Percentiles rank a stretch among this genome's conserved stretches.
These are phyloP conservation scores for Drosophila mauritiana DNA, from an alignment of 1,140 invertebrate genomes.

Conservation along the genomic window DNA sequence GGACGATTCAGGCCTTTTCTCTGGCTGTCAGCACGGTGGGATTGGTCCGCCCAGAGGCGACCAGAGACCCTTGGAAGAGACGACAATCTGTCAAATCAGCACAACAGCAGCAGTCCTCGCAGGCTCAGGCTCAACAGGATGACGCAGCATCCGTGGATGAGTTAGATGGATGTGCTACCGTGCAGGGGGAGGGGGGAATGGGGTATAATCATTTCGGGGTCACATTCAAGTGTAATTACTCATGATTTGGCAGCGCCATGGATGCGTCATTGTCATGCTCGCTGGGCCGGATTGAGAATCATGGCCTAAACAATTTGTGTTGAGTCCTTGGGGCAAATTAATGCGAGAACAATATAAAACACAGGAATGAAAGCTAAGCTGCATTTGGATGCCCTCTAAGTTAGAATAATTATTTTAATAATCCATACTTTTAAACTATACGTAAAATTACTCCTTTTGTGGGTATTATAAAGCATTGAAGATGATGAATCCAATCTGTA, in stretches of 20 bases:
- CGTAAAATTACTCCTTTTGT: too few relatives aligned
- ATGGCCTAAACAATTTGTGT: slow-evolving; percentile 12
- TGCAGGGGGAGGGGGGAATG: not conserved
- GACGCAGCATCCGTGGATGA: slow-evolving; percentile 46
- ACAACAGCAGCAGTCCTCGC: slow-evolving; percentile 43
- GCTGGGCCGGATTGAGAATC: slow-evolving; percentile 5
- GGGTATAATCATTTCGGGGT: slow-evolving; percentile 50
- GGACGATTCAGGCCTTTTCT: slow-evolving; percentile 1
- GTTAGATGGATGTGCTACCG: slow-evolving; percentile 22
- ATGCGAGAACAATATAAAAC: not conserved
- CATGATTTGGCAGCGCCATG: slow-evolving; percentile 39
- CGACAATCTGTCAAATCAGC: slow-evolving; percentile 69
- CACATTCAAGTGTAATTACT: slow-evolving; percentile 61
- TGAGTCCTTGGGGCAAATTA: slow-evolving; percentile 14
- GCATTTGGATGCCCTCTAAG: not conserved
- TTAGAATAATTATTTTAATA: not conserved
- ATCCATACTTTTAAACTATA: too few relatives aligned
- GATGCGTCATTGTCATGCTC: slow-evolving; percentile 39
- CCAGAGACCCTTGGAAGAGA: not conserved
- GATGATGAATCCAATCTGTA: too few relatives aligned
- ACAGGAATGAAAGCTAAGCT: not conserved
- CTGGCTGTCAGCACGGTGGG: slow-evolving; percentile 22
- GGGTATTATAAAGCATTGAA: too few relatives aligned
- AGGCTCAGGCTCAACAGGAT: slow-evolving; percentile 40
- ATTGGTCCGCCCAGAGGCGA: slow-evolving; percentile 1